Conservation (phyloP, 2,888 invertebrate genomes). For the Caenorhabditis angaria region DNA sequence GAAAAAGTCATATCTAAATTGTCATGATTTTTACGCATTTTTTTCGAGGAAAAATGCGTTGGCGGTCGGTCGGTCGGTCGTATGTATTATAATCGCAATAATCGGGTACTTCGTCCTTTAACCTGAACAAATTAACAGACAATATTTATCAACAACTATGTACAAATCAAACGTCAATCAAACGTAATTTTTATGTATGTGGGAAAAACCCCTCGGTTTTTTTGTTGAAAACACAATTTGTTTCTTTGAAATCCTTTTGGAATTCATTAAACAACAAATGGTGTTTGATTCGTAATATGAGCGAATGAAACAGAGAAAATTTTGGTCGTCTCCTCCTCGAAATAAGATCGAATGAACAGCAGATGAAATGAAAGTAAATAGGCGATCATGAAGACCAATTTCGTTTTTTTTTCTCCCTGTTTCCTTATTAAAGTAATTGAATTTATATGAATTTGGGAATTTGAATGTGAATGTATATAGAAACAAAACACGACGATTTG, state of each 20-base stretch:
- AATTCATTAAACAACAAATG: neutral
- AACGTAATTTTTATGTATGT: neutral
- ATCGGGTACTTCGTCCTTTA: neutral
- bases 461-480: no score
- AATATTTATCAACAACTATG: no score
- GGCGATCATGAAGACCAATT: no score
- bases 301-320: neutral
- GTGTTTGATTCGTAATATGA: neutral
- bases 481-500: neutral
- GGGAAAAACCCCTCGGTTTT: neutral
- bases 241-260: conserved; percentile 1
- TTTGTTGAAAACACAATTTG: neutral
- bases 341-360: neutral
- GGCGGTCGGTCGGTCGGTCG: neutral
- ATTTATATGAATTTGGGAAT: no score
- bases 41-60: neutral
- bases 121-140: neutral
- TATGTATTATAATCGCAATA: neutral
- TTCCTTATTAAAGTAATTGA: no score
- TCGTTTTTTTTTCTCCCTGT: no score
- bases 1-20: no score
- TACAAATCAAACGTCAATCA: neutral
- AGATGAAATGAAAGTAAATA: no score
- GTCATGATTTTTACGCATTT: no score
- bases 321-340: no score